A percentile compares a stretch with the other conserved stretches of the same genome.
These are phyloP conservation scores for Ciconia maguari DNA, from an alignment of 2,113 vertebrate genomes.

Conservation along the genomic window DNA sequence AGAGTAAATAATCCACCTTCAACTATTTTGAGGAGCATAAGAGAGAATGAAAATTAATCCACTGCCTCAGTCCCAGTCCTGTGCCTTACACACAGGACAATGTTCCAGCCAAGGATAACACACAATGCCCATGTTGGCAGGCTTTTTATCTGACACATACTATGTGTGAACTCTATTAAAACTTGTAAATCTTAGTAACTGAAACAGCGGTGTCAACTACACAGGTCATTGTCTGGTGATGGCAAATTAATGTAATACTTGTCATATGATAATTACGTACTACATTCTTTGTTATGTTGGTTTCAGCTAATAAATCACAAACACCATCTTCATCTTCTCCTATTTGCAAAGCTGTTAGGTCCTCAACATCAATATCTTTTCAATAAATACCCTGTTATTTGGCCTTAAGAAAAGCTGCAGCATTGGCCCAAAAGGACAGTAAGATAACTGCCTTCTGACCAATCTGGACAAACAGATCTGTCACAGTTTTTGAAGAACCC, in stretches of 20 bases:
- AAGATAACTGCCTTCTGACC: not conserved
- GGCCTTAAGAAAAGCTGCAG: not conserved
- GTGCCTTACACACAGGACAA: not conserved
- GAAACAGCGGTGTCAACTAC: not conserved
- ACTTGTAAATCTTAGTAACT: conserved; percentile 40
- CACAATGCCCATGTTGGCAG: not conserved
- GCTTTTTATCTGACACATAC: not conserved
- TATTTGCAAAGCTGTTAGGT: not conserved
- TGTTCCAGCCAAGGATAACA: conserved; percentile 10
- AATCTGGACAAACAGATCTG: not conserved
- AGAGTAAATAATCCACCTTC: not conserved
- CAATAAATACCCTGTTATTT: conserved; percentile 6
- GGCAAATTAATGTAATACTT: not conserved
- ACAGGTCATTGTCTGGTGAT: not conserved
- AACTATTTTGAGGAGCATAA: not conserved
- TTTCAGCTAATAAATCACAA: not conserved
- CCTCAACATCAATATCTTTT: not conserved
- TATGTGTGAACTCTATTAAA: conserved; percentile 17
- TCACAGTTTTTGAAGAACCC: not conserved
- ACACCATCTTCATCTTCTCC: not conserved
- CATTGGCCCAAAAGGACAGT: not conserved
- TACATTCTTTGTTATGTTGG: not conserved
- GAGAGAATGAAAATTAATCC: conserved; percentile 14
- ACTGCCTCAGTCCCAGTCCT: not conserved
- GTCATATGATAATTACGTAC: not conserved